Conservation (phyloP, 1,140 invertebrate genomes). For the Sinonovacula constricta region DNA sequence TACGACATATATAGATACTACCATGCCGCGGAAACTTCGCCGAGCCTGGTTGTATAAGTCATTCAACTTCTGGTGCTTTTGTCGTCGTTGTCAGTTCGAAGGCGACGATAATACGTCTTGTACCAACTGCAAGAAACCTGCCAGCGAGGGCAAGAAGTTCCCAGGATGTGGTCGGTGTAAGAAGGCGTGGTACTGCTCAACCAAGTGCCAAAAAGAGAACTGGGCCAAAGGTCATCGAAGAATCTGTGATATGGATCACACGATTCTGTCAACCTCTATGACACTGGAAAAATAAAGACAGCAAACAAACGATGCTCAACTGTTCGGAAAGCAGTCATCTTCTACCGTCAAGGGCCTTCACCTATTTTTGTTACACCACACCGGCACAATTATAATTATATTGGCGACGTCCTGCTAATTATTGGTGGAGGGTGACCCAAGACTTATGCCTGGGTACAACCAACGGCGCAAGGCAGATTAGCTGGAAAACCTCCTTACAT, state of each 20-base stretch:
- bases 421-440: too few species aligned
- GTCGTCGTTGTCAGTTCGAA: slow-evolving; percentile 70
- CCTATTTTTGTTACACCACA: too few species aligned
- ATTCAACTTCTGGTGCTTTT: slow-evolving; percentile 76
- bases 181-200: slow-evolving; percentile 74
- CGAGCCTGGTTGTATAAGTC: slow-evolving; percentile 74
- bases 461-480: too few species aligned
- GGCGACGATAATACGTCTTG: slow-evolving; percentile 67
- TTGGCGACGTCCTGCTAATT: too few species aligned
- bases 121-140: slow-evolving; percentile 65
- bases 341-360: too few species aligned
- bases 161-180: slow-evolving; percentile 71
- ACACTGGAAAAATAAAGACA: too few species aligned
- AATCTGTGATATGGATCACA: slow-evolving; percentile 56
- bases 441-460: too few species aligned
- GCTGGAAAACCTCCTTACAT: too few species aligned
- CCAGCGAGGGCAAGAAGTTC: slow-evolving; percentile 63
- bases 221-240: slow-evolving; percentile 72
- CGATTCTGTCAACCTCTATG: too few species aligned
- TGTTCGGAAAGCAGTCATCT: too few species aligned
- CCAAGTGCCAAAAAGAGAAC: slow-evolving; percentile 68
- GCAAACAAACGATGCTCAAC: too few species aligned
- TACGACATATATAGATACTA: slow-evolving; percentile 73
- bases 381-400: too few species aligned
- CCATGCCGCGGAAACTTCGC: slow-evolving; percentile 64